Percentiles rank a stretch among this genome's conserved stretches.
Conservation (phyloP, 2,888 invertebrate genomes). For the Leptinotarsa peninsularis region DNA sequence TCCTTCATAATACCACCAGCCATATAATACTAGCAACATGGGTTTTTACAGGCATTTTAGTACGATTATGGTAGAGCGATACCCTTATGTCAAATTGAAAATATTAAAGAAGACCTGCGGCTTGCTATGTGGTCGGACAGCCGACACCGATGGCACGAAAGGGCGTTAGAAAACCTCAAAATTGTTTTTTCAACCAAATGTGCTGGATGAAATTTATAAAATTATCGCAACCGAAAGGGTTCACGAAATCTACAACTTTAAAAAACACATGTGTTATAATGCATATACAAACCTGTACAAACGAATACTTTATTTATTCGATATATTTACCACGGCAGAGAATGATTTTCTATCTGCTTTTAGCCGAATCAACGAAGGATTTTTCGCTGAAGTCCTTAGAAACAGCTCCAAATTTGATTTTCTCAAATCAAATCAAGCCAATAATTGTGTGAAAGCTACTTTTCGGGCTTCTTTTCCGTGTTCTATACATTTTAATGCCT, state of each 20-base stretch:
- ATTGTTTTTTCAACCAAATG: background rate
- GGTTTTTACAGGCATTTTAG: background rate
- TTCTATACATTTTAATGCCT: too few species aligned
- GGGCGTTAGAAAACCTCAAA: conserved; percentile 6
- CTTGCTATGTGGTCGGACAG: conserved; percentile 6
- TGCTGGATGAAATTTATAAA: background rate
- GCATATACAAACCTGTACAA: too few species aligned
- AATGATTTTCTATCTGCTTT: too few species aligned
- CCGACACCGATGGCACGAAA: conserved; percentile 12
- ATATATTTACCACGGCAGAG: too few species aligned
- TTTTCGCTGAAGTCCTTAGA: too few species aligned
- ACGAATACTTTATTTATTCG: too few species aligned
- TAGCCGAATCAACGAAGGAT: too few species aligned
- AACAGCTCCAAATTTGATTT: too few species aligned
- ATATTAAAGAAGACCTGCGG: conserved; percentile 8
- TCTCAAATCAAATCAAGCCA: too few species aligned
- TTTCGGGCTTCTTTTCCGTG: too few species aligned
- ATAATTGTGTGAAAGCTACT: too few species aligned
- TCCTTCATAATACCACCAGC: background rate
- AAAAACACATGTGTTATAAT: too few species aligned
- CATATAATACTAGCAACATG: background rate
- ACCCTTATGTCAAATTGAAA: conserved; percentile 15
- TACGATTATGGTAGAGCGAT: conserved; percentile 1
- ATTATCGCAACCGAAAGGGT: background rate
- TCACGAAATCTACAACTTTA: background rate